These are phyloP conservation scores for Stegastes partitus DNA, from an alignment of 2,113 vertebrate species.

Conservation along the genomic window DNA sequence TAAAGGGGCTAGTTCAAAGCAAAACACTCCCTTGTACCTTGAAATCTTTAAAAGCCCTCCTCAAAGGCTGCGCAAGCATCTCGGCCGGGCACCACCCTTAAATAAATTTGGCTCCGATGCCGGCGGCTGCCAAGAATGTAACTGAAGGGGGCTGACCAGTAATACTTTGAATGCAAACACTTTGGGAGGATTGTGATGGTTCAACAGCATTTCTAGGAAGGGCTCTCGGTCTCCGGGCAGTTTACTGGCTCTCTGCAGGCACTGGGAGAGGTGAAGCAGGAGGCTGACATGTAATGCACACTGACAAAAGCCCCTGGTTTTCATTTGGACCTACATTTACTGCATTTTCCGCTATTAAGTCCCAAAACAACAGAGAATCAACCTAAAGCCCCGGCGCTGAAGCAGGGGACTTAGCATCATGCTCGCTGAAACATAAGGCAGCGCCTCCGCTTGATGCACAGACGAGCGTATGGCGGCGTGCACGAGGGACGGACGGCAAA, in stretches of 20 bases:
- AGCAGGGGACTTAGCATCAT: slow-evolving; percentile 44
- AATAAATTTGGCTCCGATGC: slow-evolving; percentile 75
- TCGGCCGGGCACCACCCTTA: slow-evolving; percentile 73
- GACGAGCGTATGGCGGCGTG: slow-evolving; percentile 34
- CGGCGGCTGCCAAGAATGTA: slow-evolving; percentile 74
- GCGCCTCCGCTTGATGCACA: slow-evolving; percentile 14
- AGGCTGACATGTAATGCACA: slow-evolving; percentile 68
- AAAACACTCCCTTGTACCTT: slow-evolving; percentile 60
- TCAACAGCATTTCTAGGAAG: slow-evolving; percentile 80
- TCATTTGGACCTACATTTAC: slow-evolving; percentile 74
- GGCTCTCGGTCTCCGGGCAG: slow-evolving; percentile 62
- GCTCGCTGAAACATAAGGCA: slow-evolving; percentile 48
- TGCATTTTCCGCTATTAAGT: slow-evolving; percentile 74
- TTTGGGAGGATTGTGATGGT: slow-evolving; percentile 80
- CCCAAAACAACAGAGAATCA: slow-evolving; percentile 70
- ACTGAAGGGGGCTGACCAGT: slow-evolving; percentile 78
- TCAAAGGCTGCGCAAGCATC: slow-evolving; percentile 63
- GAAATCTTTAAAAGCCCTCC: slow-evolving; percentile 73
- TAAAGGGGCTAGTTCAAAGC: slow-evolving; percentile 73
- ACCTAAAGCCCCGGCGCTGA: slow-evolving; percentile 46
- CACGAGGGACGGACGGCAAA: slow-evolving; percentile 21
- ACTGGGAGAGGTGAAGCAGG: slow-evolving; percentile 60
- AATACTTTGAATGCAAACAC: slow-evolving; percentile 76
- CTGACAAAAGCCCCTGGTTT: slow-evolving; percentile 76
- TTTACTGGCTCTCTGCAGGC: slow-evolving; percentile 61